phyloP scores from a whole-genome alignment of 1,140 invertebrate species.

The Drosophila punjabiensis region DNA sequence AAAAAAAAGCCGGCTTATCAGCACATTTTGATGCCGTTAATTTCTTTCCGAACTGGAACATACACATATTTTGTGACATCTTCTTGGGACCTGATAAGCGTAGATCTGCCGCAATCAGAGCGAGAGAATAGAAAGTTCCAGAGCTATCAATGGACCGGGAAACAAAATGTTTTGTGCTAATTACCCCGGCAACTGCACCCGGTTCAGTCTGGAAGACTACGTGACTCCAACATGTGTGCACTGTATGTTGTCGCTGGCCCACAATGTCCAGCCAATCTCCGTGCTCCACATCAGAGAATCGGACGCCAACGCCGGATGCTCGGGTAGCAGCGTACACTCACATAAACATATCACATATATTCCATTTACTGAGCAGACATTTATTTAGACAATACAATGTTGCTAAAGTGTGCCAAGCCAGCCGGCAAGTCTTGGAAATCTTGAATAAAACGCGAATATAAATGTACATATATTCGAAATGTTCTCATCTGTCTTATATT shows the following conservation, averaged over 20 bases:
- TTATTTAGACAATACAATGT: conserved; percentile 51
- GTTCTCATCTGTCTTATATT: conserved; percentile 32
- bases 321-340: conserved; percentile 11
- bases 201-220: conserved; percentile 41
- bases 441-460: conserved; percentile 1
- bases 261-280: conserved; percentile 66
- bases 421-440: conserved; percentile 15
- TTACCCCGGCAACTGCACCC: conserved; percentile 49
- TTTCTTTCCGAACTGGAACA: conserved; percentile 22
- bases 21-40: conserved; percentile 45
- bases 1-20: conserved; percentile 66
- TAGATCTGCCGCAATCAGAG: conserved; percentile 15
- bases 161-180: conserved; percentile 56
- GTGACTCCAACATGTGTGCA: conserved; percentile 67
- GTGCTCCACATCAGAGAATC: conserved; percentile 65
- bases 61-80: conserved; percentile 47
- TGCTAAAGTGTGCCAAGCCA: conserved; percentile 65
- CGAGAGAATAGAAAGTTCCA: conserved; percentile 57
- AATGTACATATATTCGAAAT: background rate
- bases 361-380: conserved; percentile 25
- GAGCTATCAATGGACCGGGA: conserved; percentile 58
- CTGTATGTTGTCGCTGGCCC: conserved; percentile 41
- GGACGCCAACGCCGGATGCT: conserved; percentile 70
- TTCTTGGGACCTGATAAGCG: conserved; percentile 52
- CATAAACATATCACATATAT: conserved; percentile 22